Conservation (phyloP, 1,140 invertebrate genomes). For the Steinernema khuongi region DNA sequence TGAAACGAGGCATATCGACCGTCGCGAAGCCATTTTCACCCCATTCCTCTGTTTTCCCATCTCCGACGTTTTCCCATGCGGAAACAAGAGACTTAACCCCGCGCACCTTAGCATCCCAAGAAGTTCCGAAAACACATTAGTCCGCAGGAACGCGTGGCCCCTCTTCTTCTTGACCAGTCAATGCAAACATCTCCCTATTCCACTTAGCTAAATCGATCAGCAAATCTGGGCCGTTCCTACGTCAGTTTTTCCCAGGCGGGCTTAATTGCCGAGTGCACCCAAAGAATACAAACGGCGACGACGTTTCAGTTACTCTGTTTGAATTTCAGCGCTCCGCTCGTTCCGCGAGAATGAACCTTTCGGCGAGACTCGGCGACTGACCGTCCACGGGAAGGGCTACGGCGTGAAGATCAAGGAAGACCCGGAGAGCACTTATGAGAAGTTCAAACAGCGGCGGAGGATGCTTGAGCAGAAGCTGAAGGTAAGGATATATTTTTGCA, state of each 20-base stretch:
- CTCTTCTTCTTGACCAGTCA: too few relatives aligned
- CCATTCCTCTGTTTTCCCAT: too few relatives aligned
- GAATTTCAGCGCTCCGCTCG: constrained; percentile 1
- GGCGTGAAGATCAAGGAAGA: constrained; percentile 33
- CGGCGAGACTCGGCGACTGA: background rate
- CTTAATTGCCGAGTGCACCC: constrained; percentile 3
- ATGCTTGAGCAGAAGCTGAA: constrained; percentile 37
- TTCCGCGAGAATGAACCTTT: background rate
- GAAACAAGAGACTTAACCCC: too few relatives aligned
- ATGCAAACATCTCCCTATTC: too few relatives aligned
- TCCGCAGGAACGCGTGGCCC: too few relatives aligned
- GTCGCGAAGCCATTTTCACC: too few relatives aligned
- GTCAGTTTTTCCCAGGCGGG: background rate
- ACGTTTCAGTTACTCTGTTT: background rate
- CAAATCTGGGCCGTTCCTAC: background rate
- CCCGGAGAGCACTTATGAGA: constrained; percentile 32
- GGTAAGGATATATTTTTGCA: constrained; percentile 21
- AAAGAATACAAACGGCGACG: background rate
- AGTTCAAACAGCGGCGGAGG: constrained; percentile 28
- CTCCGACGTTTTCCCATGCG: too few relatives aligned
- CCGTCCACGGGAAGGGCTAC: constrained; percentile 40
- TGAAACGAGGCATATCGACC: too few relatives aligned
- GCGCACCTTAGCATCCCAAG: too few relatives aligned
- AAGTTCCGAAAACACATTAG: too few relatives aligned
- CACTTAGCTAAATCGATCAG: too few relatives aligned